Base-by-base conservation (phyloP, 2,888 invertebrate species). In the Suillia variegata region DNA sequence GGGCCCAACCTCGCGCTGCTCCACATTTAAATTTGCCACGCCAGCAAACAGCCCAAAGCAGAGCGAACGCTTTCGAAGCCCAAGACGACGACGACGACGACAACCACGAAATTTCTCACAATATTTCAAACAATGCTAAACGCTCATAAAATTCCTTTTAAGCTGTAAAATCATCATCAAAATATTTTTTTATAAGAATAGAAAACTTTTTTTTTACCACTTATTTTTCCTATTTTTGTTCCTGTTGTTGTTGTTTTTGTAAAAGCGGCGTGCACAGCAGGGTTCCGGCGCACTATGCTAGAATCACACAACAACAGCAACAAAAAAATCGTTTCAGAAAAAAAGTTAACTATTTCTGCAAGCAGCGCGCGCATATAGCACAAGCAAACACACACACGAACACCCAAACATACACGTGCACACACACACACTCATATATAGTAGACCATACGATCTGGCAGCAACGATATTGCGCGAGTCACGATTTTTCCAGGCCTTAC, bases 131-230 rank as follows among this genome's bases (percentile, higher is more conserved):
- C 77, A 77, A 75, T 75, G 71, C 75, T 68, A 69, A 69, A 71
- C 74, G 70, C 75, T 78, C 76, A 76, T 77, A 77, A 77, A 77
- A 78, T 73, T 74, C 75, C 72, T 77, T 77, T 77, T 78, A 78
- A 77, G 77, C 76, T 78, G 78, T 77, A 78, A 77, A 77, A 76
- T 72, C 76, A 78, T 78, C 76, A 78, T 78, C 75, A 75, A 73
- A 62, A 56, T 45, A 45, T 45, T 18, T 45, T 20, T 18, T 45
- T 4, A 13, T 4, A 8, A 26, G 26, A 6, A 26, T 6, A 26
- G n/a, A 6, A 31, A 12, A 31, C 12, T 55, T 54, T 62, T 52
- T 56, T 22, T 53, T 42, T 42, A 42, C 42, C n/a, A n/a, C n/a
- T n/a, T n/a, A n/a, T n/a, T n/a, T n/a, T n/a, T n/a, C n/a, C n/a